Conservation (phyloP, 1,140 invertebrate genomes). For the Uloborus diversus region DNA sequence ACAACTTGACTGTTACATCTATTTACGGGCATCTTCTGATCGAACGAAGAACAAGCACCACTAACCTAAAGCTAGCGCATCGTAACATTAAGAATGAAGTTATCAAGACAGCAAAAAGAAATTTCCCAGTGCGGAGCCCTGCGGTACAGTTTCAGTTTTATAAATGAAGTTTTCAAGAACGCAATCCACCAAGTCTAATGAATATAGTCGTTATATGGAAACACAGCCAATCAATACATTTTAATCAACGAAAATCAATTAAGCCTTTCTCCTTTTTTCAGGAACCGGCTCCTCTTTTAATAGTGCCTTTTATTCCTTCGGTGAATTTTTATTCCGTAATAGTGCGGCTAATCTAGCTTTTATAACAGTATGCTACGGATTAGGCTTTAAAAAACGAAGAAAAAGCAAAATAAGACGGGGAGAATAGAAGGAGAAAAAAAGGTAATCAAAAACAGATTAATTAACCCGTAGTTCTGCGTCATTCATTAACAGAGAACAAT, state of each 20-base stretch:
- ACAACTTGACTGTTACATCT: too few relatives aligned
- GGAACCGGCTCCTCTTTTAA: too few relatives aligned
- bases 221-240: constrained; percentile 19
- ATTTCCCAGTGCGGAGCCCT: too few relatives aligned
- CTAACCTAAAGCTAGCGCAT: too few relatives aligned
- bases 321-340: not conserved
- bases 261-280: not conserved
- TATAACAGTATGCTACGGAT: constrained; percentile 12
- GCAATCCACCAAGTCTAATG: not conserved
- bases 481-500: constrained; percentile 29
- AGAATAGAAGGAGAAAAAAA: constrained; percentile 1
- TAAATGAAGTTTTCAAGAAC: not conserved
- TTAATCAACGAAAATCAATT: constrained; percentile 47
- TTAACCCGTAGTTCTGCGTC: constrained; percentile 14
- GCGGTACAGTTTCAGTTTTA: not conserved
- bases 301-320: not conserved
- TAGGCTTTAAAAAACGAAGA: not conserved
- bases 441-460: constrained; percentile 43
- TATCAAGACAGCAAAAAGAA: too few relatives aligned
- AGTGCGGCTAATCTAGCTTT: constrained; percentile 19
- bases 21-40: too few relatives aligned
- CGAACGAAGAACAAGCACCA: too few relatives aligned
- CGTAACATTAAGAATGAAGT: too few relatives aligned
- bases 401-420: not conserved
- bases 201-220: constrained; percentile 27